These are phyloP conservation scores for Alectoris magna DNA, from an alignment of 2,797 vertebrate species.

Conservation along the genomic window DNA sequence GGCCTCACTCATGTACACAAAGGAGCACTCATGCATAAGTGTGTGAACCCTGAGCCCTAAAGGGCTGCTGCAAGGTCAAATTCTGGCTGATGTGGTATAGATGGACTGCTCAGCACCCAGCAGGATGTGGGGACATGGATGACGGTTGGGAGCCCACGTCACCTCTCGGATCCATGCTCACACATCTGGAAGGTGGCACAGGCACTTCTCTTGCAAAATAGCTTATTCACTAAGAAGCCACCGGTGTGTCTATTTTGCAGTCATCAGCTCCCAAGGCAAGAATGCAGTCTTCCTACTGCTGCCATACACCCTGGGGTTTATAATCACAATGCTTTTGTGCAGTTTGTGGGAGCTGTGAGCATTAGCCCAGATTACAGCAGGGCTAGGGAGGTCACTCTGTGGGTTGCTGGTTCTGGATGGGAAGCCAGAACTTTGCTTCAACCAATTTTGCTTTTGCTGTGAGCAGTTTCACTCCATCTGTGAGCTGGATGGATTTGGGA, in stretches of 20 bases:
- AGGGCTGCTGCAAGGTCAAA: background rate
- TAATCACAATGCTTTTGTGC: slow-evolving; percentile 57
- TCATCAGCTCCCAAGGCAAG: background rate
- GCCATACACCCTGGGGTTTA: slow-evolving; percentile 36
- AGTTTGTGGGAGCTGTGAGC: background rate
- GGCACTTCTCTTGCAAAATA: background rate
- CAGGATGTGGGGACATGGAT: background rate
- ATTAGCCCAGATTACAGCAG: slow-evolving; percentile 10
- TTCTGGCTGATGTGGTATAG: background rate
- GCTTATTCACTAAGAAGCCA: background rate
- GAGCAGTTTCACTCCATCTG: background rate
- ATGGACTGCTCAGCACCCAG: background rate
- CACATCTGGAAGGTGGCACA: background rate
- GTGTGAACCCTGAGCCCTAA: background rate
- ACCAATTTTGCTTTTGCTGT: background rate
- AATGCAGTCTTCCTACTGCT: background rate
- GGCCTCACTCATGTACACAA: rapidly evolving
- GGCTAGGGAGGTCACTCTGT: background rate
- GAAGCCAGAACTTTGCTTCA: background rate
- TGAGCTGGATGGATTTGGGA: background rate
- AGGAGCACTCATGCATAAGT: rapidly evolving
- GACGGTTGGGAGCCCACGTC: background rate
- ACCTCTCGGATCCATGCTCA: rapidly evolving
- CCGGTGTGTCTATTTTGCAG: background rate
- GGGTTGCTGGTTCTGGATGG: background rate